Conservation (phyloP, 2,113 vertebrate genomes). For the Nycticryphes semicollaris region DNA sequence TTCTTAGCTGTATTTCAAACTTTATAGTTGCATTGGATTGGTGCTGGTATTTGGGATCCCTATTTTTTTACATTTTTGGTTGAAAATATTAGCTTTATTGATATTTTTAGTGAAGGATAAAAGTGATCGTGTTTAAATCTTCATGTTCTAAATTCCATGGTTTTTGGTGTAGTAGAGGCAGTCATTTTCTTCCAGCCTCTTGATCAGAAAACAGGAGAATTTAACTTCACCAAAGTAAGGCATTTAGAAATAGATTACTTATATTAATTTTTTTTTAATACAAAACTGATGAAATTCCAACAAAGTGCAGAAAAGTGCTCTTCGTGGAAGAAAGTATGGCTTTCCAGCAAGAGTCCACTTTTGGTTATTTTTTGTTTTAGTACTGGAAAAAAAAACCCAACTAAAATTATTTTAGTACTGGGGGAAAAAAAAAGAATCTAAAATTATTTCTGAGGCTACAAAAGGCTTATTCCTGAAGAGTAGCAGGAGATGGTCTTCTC, state of each 20-base stretch:
- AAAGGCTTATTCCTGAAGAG: background rate
- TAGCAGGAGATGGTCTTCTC: background rate
- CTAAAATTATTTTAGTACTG: background rate
- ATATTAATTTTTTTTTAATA: background rate
- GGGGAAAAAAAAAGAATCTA: background rate
- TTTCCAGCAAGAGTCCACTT: background rate
- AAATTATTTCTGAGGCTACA: background rate
- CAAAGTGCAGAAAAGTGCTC: background rate
- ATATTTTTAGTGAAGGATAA: background rate
- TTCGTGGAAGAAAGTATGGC: background rate
- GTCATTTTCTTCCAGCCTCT: background rate
- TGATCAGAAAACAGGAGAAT: background rate
- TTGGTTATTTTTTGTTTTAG: background rate
- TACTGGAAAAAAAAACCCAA: fast-evolving
- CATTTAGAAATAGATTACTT: background rate
- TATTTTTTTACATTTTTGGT: background rate
- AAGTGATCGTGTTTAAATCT: background rate
- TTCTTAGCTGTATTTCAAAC: background rate
- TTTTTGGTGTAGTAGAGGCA: background rate
- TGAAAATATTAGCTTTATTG: background rate
- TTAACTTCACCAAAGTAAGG: background rate
- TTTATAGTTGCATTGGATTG: background rate
- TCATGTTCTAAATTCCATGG: background rate
- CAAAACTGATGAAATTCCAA: background rate
- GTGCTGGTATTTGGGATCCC: background rate